phyloP scores from a whole-genome alignment of 2,888 invertebrate species.

The Athalia cordata region DNA sequence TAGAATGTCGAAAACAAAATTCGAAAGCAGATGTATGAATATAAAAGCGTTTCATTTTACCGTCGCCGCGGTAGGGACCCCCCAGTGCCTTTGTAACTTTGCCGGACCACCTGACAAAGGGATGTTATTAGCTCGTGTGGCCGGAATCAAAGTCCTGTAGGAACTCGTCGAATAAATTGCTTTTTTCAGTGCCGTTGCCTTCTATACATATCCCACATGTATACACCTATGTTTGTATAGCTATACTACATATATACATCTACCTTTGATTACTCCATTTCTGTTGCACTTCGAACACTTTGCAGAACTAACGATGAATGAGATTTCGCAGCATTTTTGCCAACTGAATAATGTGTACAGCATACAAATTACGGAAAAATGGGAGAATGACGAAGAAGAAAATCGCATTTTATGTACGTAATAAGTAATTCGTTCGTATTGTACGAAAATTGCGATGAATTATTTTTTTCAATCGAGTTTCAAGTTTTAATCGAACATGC shows the following conservation, averaged over 20 bases:
- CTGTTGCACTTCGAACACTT: too few relatives aligned
- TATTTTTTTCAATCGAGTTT: too few relatives aligned
- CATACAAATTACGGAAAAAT: too few relatives aligned
- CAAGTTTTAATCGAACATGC: too few relatives aligned
- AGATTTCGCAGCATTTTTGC: too few relatives aligned
- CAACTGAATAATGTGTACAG: too few relatives aligned
- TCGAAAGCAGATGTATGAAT: constrained; percentile 2
- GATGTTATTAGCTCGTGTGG: constrained; percentile 33
- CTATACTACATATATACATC: neutral
- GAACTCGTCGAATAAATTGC: constrained; percentile 24
- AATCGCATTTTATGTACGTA: too few relatives aligned
- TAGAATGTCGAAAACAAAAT: neutral
- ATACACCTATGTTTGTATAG: neutral
- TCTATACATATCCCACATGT: neutral
- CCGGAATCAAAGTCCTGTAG: constrained; percentile 33
- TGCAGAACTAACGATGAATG: too few relatives aligned
- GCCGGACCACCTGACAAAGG: constrained; percentile 30
- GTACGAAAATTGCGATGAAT: too few relatives aligned
- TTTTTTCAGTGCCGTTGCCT: constrained; percentile 8
- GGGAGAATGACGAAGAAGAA: too few relatives aligned
- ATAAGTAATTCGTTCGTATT: too few relatives aligned
- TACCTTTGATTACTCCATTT: too few relatives aligned
- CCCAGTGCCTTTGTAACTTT: constrained; percentile 7
- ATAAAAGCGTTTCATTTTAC: constrained; percentile 20
- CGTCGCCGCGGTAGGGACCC: neutral